A percentile compares a stretch with the other conserved stretches of the same genome.
Evolutionary conservation across 2,888 invertebrate species (phyloP).

Genomic region (Microctonus hyperodae): DNA sequence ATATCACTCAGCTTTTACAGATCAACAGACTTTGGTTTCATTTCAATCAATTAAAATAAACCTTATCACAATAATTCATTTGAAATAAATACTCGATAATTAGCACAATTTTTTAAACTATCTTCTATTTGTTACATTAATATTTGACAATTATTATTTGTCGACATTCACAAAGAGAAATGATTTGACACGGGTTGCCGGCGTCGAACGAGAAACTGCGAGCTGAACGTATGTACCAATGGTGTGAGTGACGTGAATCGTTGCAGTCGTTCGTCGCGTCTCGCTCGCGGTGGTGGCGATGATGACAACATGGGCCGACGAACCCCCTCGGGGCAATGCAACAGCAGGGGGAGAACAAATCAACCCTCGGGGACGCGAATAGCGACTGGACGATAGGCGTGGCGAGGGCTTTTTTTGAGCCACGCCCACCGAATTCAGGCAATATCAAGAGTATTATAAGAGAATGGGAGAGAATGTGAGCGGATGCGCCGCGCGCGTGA

Average conservation of each 20-base stretch:
- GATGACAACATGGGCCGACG: conserved; percentile 17
- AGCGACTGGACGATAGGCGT: conserved; percentile 42
- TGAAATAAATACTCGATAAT: neutral
- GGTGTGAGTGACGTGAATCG: conserved; percentile 37
- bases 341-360: conserved; percentile 29
- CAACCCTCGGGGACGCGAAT: conserved; percentile 33
- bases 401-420: conserved; percentile 44
- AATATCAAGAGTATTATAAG: too few species aligned
- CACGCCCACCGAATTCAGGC: conserved; percentile 42
- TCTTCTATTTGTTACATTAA: conserved; percentile 9
- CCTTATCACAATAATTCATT: neutral
- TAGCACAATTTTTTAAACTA: neutral
- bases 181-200: conserved; percentile 26
- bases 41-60: neutral
- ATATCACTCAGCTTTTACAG: neutral
- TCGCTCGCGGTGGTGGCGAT: conserved; percentile 16
- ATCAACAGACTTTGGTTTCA: neutral
- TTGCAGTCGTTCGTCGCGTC: conserved; percentile 34
- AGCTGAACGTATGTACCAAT: conserved; percentile 22
- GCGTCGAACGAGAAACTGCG: conserved; percentile 24
- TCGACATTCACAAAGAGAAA: conserved; percentile 20
- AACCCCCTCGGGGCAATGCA: conserved; percentile 30
- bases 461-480: neutral
- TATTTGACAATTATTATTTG: conserved; percentile 15
- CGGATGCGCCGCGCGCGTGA: conserved; percentile 11